Evolutionary conservation across 2,888 invertebrate species (phyloP).

Genomic region (Deroplatys truncata): DNA sequence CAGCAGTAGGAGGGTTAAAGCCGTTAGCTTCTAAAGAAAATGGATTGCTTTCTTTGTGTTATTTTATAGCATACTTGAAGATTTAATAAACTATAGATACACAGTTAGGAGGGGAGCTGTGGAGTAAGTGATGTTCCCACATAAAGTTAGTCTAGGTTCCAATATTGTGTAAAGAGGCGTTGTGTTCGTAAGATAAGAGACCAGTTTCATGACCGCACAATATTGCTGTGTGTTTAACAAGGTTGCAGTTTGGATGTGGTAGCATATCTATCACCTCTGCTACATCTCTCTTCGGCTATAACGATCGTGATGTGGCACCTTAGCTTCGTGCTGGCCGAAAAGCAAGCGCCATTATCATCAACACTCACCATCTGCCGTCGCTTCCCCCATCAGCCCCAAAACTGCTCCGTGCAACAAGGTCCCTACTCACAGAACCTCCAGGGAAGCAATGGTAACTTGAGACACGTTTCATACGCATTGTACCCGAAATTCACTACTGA

Average conservation of each 20-base stretch:
- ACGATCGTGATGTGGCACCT: background rate
- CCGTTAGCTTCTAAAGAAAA: no score
- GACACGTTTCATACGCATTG: no score
- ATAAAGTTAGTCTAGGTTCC: no score
- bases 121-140: no score
- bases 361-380: slow-evolving; percentile 7
- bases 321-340: background rate
- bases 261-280: background rate
- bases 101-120: no score
- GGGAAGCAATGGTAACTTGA: no score
- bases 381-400: background rate
- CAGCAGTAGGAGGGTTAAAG: no score
- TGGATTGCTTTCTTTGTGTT: no score
- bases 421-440: background rate
- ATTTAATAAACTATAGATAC: no score
- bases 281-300: background rate
- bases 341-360: background rate
- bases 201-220: background rate
- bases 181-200: background rate
- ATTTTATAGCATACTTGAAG: no score
- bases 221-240: background rate
- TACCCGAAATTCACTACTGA: no score
- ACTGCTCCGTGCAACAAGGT: background rate
- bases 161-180: background rate
- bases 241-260: background rate